Percentiles rank a stretch among this genome's conserved stretches.
phyloP scores from a whole-genome alignment of 2,113 vertebrate genomes.

The Trochalopteron elliotii region DNA sequence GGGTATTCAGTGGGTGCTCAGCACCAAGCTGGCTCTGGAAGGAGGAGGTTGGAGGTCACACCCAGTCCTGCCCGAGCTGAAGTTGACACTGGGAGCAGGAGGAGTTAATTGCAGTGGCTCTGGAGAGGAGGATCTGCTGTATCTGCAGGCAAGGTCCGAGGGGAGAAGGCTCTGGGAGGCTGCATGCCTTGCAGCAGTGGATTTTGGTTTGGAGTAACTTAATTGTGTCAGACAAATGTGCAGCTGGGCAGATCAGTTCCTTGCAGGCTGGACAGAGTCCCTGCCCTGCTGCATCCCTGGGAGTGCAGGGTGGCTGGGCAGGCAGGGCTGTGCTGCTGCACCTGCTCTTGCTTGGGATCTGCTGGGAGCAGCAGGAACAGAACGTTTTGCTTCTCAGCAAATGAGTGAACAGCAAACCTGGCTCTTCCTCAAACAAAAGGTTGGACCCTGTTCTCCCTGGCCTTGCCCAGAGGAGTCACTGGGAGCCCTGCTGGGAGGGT shows the following conservation, averaged over 20 bases:
- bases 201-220: background rate
- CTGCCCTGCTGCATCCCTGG: background rate
- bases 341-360: background rate
- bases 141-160: background rate
- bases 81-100: rapidly evolving
- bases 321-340: background rate
- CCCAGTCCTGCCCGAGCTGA: background rate
- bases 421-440: background rate
- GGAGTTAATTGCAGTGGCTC: background rate
- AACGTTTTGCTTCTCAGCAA: background rate
- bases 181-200: background rate
- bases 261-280: background rate
- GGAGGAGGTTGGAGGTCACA: background rate
- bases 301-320: rapidly evolving
- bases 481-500: background rate
- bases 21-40: background rate
- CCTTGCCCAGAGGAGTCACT: background rate
- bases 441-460: background rate
- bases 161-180: background rate
- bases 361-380: background rate
- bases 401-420: background rate
- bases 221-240: background rate
- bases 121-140: background rate
- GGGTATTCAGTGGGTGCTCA: background rate
- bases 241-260: background rate